A percentile compares a stretch with the other conserved stretches of the same genome.
phyloP scores from a whole-genome alignment of 37 sponge, comb jelly and placozoan genomes.

The Hormiphora californensis region DNA sequence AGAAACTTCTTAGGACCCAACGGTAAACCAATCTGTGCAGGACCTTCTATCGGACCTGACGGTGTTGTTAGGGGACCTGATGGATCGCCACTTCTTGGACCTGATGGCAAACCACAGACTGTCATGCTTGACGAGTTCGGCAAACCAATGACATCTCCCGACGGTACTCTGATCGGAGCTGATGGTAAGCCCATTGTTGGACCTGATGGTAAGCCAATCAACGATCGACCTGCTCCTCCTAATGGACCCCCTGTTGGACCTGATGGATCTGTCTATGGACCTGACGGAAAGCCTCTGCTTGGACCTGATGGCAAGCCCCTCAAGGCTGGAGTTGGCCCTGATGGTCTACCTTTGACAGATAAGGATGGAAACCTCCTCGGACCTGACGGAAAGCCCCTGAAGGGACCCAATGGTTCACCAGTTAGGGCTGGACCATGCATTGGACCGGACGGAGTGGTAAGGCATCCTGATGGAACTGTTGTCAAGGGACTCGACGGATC shows the following conservation, averaged over 20 bases:
- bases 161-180: not conserved
- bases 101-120: conserved; percentile 1
- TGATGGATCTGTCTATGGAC: conserved; percentile 10
- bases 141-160: not conserved
- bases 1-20: conserved; percentile 10
- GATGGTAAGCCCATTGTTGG: conserved; percentile 19
- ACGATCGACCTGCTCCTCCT: not conserved
- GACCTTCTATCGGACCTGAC: conserved; percentile 11
- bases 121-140: conserved; percentile 15
- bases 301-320: conserved; percentile 45
- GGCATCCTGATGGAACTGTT: conserved; percentile 4
- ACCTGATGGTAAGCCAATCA: not conserved
- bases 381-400: conserved; percentile 36
- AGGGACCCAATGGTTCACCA: conserved; percentile 5
- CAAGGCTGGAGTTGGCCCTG: not conserved
- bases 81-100: not conserved
- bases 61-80: not conserved
- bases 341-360: not conserved
- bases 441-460: not conserved
- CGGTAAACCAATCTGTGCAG: conserved; percentile 22
- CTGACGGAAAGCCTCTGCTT: not conserved
- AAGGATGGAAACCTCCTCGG: conserved; percentile 3
- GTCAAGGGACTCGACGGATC: conserved; percentile 9
- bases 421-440: conserved; percentile 3
- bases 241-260: not conserved